Conservation (phyloP, 1,140 invertebrate genomes). For the Brachionus manjavacas region DNA sequence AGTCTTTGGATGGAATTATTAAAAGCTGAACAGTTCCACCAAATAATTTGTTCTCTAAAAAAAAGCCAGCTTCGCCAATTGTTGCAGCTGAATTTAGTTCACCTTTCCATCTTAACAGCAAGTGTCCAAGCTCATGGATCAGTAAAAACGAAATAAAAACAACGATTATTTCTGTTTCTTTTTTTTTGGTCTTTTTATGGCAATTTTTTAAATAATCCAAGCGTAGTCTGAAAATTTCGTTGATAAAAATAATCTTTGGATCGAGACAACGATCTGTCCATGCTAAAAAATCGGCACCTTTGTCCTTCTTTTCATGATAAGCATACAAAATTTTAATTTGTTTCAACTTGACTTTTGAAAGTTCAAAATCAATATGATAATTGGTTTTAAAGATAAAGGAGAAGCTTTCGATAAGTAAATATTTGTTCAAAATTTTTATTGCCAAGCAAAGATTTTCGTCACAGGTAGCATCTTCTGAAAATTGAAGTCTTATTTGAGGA, state of each 20-base stretch:
- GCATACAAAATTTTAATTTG: background rate
- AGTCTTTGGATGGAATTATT: background rate
- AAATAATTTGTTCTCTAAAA: background rate
- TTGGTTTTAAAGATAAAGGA: background rate
- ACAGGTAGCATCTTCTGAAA: background rate
- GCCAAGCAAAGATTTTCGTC: background rate
- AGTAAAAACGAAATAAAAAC: background rate
- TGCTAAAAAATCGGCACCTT: background rate
- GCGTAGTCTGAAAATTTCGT: background rate
- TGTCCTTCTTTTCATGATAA: background rate
- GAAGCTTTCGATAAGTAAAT: background rate
- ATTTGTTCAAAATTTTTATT: background rate
- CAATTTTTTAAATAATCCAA: background rate
- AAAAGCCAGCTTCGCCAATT: background rate
- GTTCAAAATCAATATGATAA: background rate
- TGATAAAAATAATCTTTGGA: background rate
- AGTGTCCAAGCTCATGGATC: background rate
- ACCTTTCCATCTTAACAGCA: background rate
- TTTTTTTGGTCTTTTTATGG: background rate
- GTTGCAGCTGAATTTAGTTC: background rate
- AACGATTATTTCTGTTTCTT: background rate
- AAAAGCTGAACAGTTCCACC: background rate
- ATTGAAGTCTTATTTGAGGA: background rate
- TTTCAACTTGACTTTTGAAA: background rate
- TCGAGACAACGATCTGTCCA: background rate